Evolutionary conservation across 1,140 invertebrate genomes (phyloP), one percentile per base, ranked within the genome.

Genomic region (Drosophila trapezifrons): DNA sequence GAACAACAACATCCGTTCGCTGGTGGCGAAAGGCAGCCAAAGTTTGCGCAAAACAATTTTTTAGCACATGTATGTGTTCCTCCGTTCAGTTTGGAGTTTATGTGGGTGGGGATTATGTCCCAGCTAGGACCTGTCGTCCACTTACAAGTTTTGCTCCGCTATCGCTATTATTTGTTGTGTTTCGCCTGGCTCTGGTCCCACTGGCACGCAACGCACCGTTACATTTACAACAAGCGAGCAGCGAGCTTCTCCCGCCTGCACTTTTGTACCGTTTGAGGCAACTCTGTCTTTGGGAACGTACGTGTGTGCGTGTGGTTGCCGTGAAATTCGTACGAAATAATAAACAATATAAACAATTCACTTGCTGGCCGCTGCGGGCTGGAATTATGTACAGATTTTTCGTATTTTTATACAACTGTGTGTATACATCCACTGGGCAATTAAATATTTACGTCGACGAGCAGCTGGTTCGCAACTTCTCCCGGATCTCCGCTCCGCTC

Each of bases 391-490:
- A 65, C 43, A 67, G 32, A 67, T 20, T 51, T 67, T 67, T 27
- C 35, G 59, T 67, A 67, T 66, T 51, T 67, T 35, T 65, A 65
- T 57, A 56, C 51, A 71, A 47, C 18, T 35, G 64, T 56, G 20
- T 69, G 43, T 71, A 71, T 71, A 47, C 15, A 65, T 40, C 25
- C 62, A 52, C 18, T 69, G 65, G 49, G 65, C 65, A 71, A 38
- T 57, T 69, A 70, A 70, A 57, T 71, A 71, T 70, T 47, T 71
- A 71, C 65, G 43, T 71, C 65, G 51, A 49, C 52, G 52, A 72
- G 67, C 69, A 72, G 69, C 69, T 72, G 69, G 69, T 58, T 71
- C 52, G 66, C 66, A 71, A 71, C 64, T 71, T 69, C 67, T 57
- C 64, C 67, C 64, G 67, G 51, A 70, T 58, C 65, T 46, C 47